Evolutionary conservation across 1,140 invertebrate species (phyloP), one percentile per base, ranked within the genome.

Genomic region (Anastatus disparis): DNA sequence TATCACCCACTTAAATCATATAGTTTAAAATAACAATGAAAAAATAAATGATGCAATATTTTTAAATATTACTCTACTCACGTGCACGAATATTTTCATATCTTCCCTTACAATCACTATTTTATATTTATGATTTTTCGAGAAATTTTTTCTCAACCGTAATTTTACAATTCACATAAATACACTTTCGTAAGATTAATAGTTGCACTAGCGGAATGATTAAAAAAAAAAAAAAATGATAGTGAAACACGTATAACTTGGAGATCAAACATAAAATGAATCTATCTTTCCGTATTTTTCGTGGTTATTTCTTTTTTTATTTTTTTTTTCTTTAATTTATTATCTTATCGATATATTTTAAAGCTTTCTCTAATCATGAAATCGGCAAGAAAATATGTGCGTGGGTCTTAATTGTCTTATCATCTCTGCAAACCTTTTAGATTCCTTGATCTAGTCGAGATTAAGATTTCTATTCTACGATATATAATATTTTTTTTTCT

Each of bases 271-370:
- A n/a, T n/a, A n/a, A n/a, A n/a, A n/a, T n/a, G n/a, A 38, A 24
- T 48, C 42, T 35, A 56, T 62, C 59, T 62, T 70, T 63, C 12
- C 27, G 12, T 63, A 48, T 40, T 63, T 42, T n/a, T n/a, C n/a
- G n/a, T n/a, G n/a, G n/a, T n/a, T n/a, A n/a, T n/a, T n/a, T n/a
- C n/a, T n/a, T n/a, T 63, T 62, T 56, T 56, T 15, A 59, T 55
- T 38, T 35, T 35, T 35, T 1, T 10, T 56, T 42, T 46, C 50
- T 74, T 74, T 80, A 80, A 79, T 78, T 80, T 80, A 80, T 80
- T 77, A 35, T 4, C n/a, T n/a, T n/a, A n/a, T n/a, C n/a, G n/a
- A n/a, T n/a, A n/a, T n/a, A n/a, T n/a, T n/a, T n/a, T 22, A 6
- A 71, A 38, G 65, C 71, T 72, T 71, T 74, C 59, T 65, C 62